Evolutionary conservation across 2,888 invertebrate genomes (phyloP), one percentile per base, ranked within the genome.

Genomic region (Tridacna crocea): DNA sequence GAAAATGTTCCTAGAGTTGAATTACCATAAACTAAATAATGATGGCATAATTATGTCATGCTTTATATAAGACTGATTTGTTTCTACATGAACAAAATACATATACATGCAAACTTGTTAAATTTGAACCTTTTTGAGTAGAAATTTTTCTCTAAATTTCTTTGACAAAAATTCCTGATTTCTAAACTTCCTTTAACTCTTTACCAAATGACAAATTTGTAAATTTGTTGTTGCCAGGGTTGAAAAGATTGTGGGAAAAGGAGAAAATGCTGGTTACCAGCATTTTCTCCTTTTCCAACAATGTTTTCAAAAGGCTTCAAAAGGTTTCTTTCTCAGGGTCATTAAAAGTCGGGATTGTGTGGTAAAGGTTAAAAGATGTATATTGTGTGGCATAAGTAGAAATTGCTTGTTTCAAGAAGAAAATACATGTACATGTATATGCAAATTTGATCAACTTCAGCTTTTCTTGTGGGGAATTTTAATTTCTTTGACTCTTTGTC

Each of bases 1-100:
- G 77, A 77, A 36, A 68, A 36, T 47, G 60, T 47, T 26, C 19
- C 27, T 10, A 77, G 72, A 61, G n/a, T 26, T 22, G 47, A 61
- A 15, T 36, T 26, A 19, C 26, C 55, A 70, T 47, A 22, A n/a
- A 66, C 3, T 1, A 1, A 36, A 11, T 11, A 26, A 10, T 36
- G 36, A 22, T 15, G 10, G 61, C n/a, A n/a, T 36, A n/a, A n/a
- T n/a, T n/a, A 36, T 8, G 36, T 36, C 36, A 36, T 36, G 36
- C 8, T 36, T 36, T 36, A 68, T 46, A 36, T 51, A 51, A 51
- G 51, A 51, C 51, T 51, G 55, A n/a, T 55, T n/a, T 10, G 10
- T 55, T 55, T 55, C n/a, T 6, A 10, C 36, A 36, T 36, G 36
- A 36, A 36, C 36, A 36, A 36, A 36, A 36, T n/a, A n/a, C n/a